These are phyloP conservation scores for Poicephalus gulielmi DNA, from an alignment of 2,113 vertebrate species.

Conservation along the genomic window DNA sequence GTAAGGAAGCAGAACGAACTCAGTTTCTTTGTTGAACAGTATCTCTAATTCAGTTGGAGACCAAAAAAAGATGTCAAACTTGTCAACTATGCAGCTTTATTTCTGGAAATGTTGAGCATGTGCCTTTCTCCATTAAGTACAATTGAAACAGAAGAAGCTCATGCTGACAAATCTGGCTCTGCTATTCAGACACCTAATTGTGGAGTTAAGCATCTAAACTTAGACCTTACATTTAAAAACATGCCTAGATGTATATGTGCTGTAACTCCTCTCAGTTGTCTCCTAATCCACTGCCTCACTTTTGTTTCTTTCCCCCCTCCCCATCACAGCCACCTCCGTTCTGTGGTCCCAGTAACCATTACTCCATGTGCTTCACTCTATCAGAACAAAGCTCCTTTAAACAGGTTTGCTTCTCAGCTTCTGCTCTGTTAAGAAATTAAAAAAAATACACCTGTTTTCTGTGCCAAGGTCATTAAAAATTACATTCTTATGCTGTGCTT, in stretches of 20 bases:
- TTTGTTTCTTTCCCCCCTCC: neutral
- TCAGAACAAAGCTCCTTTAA: neutral
- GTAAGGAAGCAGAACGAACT: neutral
- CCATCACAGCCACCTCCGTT: neutral
- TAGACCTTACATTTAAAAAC: neutral
- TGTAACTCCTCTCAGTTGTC: neutral
- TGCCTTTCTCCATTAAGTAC: neutral
- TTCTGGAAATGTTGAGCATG: neutral
- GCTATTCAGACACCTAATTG: neutral
- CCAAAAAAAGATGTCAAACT: neutral
- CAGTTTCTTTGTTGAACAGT: neutral
- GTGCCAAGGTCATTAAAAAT: neutral
- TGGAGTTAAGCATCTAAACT: neutral
- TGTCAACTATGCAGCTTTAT: neutral
- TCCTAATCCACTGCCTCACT: neutral
- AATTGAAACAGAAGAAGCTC: neutral
- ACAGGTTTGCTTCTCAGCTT: neutral
- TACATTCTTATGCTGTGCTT: neutral
- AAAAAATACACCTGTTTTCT: neutral
- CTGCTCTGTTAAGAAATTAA: neutral
- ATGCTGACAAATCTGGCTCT: neutral
- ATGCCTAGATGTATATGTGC: neutral
- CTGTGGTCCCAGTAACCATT: neutral
- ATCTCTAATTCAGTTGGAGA: neutral
- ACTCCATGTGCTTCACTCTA: fast-evolving